Conservation (phyloP, 2,113 vertebrate genomes). For the Pomatorhinus ruficollis region DNA sequence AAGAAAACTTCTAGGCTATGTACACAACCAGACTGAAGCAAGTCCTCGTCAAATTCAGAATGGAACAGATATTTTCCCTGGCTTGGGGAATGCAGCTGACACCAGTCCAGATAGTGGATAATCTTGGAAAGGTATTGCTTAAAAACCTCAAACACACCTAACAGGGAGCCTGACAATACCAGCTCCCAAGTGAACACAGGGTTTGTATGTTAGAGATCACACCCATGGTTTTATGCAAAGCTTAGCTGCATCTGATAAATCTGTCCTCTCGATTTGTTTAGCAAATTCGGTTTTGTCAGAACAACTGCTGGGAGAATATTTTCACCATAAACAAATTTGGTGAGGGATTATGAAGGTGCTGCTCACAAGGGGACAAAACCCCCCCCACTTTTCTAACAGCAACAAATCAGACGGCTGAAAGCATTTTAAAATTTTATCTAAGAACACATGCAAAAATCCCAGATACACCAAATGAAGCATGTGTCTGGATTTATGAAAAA, state of each 20-base stretch:
- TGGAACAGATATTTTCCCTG: neutral
- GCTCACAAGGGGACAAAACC: neutral
- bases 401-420: neutral
- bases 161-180: rapidly evolving
- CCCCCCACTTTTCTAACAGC: neutral
- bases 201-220: neutral
- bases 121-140: rapidly evolving
- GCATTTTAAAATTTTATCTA: neutral
- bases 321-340: neutral
- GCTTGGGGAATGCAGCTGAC: neutral
- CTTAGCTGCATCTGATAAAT: neutral
- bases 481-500: neutral
- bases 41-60: neutral
- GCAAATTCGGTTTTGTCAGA: neutral
- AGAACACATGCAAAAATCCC: neutral
- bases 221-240: neutral
- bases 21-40: neutral
- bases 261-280: neutral
- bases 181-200: neutral
- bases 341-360: rapidly evolving
- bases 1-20: neutral
- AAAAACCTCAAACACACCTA: neutral
- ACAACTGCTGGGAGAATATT: neutral
- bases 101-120: neutral
- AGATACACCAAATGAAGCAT: neutral